Conservation (phyloP, 2,113 vertebrate genomes). For the Scartelaos histophorus region DNA sequence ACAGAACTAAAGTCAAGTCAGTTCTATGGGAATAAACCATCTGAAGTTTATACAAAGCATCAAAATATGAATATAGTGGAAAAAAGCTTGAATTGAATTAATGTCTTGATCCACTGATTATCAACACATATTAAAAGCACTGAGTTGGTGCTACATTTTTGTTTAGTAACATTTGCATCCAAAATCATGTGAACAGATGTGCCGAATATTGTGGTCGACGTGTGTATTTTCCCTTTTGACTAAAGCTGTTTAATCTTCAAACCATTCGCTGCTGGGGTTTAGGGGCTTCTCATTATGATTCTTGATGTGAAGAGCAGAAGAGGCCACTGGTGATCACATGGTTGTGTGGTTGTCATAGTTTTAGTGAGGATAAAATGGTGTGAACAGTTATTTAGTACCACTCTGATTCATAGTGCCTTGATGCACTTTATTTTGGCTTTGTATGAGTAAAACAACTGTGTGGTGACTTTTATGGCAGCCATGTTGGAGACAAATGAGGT, state of each 20-base stretch:
- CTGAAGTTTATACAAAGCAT: background rate
- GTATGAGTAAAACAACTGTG: constrained; percentile 61
- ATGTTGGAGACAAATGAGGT: constrained; percentile 12
- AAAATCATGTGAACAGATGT: background rate
- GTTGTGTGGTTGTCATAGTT: constrained; percentile 56
- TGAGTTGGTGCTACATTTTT: background rate
- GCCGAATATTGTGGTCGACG: background rate
- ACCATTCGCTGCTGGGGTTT: constrained; percentile 67
- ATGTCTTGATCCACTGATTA: too few species aligned
- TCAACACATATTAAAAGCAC: background rate
- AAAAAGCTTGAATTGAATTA: too few species aligned
- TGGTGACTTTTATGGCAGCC: constrained; percentile 63
- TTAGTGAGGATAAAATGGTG: constrained; percentile 36
- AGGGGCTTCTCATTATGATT: constrained; percentile 59
- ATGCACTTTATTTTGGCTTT: constrained; percentile 74
- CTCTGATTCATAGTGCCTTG: constrained; percentile 77
- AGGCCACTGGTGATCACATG: constrained; percentile 61
- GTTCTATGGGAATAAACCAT: background rate
- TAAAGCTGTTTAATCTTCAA: constrained; percentile 60
- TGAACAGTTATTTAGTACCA: constrained; percentile 60
- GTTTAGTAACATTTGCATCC: background rate
- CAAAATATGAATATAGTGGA: background rate
- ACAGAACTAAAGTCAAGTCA: background rate
- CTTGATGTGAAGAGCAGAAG: constrained; percentile 39
- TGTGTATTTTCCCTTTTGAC: constrained; percentile 48